phyloP scores from a whole-genome alignment of 2,113 vertebrate species.

The Gasterosteus nipponicus region DNA sequence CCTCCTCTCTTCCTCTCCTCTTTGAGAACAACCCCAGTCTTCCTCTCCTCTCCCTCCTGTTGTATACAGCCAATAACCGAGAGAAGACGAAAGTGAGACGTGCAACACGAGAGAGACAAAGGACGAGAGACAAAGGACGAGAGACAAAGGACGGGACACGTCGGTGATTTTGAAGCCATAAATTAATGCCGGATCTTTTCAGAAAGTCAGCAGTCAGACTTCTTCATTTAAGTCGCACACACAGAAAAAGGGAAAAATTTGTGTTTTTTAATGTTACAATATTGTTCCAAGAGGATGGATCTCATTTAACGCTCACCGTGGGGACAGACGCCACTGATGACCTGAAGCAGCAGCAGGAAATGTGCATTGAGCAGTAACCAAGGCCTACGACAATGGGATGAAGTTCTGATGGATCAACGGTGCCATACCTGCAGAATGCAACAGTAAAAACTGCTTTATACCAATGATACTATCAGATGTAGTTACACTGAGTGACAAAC shows the following conservation, averaged over 20 bases:
- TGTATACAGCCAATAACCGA: constrained; percentile 34
- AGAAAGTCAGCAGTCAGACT: constrained; percentile 12
- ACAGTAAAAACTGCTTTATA: background rate
- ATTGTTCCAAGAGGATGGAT: background rate
- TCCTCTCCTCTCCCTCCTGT: constrained; percentile 43
- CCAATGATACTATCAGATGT: background rate
- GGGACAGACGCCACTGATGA: background rate
- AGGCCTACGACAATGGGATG: background rate
- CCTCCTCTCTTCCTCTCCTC: constrained; percentile 15
- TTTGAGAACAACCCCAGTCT: constrained; percentile 41
- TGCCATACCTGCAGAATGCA: background rate
- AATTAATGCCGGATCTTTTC: constrained; percentile 1
- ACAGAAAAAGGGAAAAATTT: background rate
- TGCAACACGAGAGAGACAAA: constrained; percentile 10
- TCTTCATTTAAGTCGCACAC: background rate
- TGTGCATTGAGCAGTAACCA: background rate
- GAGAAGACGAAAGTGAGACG: constrained; percentile 7
- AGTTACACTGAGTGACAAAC: background rate
- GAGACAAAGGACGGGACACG: constrained; percentile 24
- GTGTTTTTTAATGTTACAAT: background rate
- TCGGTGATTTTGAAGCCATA: constrained; percentile 32
- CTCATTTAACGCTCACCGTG: background rate
- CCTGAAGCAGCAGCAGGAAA: background rate
- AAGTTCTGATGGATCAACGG: background rate
- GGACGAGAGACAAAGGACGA: background rate